Percentiles rank a stretch among this genome's conserved stretches.
phyloP scores from a whole-genome alignment of 2,888 invertebrate species.

The Thalpophila matura region DNA sequence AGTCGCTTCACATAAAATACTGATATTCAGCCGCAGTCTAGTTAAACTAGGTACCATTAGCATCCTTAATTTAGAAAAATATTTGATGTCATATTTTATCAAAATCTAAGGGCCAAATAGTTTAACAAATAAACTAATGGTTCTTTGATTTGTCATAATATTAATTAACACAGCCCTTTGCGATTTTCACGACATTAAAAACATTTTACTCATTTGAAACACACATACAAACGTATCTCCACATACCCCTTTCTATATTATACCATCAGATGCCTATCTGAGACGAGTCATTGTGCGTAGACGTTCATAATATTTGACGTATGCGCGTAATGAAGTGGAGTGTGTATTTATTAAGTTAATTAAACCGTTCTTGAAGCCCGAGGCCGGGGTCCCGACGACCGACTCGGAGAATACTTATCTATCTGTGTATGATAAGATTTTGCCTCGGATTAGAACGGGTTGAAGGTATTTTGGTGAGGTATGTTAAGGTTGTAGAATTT shows the following conservation, averaged over 20 bases:
- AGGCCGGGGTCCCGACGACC: constrained; percentile 62
- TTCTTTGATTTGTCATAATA: background rate
- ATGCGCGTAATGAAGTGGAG: constrained; percentile 89
- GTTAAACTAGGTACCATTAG: too few relatives aligned
- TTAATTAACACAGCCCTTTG: background rate
- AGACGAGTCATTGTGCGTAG: constrained; percentile 62
- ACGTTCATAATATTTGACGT: constrained; percentile 88
- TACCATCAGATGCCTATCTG: constrained; percentile 39
- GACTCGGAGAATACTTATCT: constrained; percentile 44
- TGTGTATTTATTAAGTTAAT: constrained; percentile 91
- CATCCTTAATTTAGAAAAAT: too few relatives aligned
- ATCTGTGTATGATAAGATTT: constrained; percentile 56
- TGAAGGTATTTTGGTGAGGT: constrained; percentile 25
- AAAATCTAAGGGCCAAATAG: background rate
- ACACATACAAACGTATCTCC: background rate
- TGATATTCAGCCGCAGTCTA: too few relatives aligned
- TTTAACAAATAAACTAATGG: background rate
- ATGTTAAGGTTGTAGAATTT: constrained; percentile 20
- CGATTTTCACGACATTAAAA: background rate
- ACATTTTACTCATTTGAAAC: constrained; percentile 11
- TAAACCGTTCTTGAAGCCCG: constrained; percentile 85
- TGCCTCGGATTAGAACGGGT: constrained; percentile 49
- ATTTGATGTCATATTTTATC: too few relatives aligned
- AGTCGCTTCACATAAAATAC: too few relatives aligned
- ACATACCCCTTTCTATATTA: constrained; percentile 8